Evolutionary conservation across 2,797 vertebrate genomes (phyloP).

Genomic region (Florisuga fusca): DNA sequence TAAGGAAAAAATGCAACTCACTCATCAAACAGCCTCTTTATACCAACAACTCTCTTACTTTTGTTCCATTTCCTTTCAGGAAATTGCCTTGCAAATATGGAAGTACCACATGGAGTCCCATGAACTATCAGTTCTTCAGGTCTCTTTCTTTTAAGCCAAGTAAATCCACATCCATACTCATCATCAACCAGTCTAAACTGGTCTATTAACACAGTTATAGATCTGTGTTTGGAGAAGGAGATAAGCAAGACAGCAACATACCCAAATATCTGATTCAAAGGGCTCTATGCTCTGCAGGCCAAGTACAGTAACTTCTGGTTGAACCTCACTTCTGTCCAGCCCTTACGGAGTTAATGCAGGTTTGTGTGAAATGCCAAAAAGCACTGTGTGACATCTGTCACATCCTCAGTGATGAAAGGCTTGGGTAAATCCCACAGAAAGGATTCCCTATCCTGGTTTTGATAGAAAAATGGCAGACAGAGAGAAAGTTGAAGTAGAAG

Average conservation of each 20-base stretch:
- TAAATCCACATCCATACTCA: background rate
- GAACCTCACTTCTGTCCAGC: background rate
- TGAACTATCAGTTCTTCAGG: background rate
- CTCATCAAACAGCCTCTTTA: background rate
- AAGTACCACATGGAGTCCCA: rapidly evolving
- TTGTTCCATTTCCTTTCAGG: background rate
- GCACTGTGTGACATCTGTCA: background rate
- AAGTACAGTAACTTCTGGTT: background rate
- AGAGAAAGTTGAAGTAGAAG: background rate
- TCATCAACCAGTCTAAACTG: background rate
- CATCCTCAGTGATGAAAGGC: background rate
- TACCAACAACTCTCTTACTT: background rate
- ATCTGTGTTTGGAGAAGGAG: background rate
- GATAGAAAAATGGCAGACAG: background rate
- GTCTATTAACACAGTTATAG: background rate
- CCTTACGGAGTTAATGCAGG: background rate
- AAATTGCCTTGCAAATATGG: background rate
- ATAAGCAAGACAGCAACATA: background rate
- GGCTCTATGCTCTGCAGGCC: background rate
- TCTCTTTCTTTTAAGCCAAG: background rate
- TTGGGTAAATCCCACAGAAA: background rate
- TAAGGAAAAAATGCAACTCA: background rate
- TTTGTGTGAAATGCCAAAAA: background rate
- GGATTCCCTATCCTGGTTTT: background rate
- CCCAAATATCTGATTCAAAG: background rate